Evolutionary conservation across 2,888 invertebrate species (phyloP).

Genomic region (Drosophila imparisetae): DNA sequence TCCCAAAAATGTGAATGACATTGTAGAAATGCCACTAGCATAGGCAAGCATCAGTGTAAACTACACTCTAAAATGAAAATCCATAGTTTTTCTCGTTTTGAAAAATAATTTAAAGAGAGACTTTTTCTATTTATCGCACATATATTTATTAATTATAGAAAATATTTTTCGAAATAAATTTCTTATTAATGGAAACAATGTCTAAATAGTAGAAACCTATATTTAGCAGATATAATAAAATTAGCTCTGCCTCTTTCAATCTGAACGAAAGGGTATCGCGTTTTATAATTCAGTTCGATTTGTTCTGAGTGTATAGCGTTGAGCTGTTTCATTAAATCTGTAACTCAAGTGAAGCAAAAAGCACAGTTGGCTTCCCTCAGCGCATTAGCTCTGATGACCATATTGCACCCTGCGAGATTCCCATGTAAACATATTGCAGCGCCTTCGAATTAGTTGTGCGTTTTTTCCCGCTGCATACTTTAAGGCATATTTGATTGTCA

Average conservation of each 20-base stretch:
- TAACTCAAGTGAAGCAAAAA: constrained; percentile 50
- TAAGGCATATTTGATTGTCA: not conserved
- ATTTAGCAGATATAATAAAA: not conserved
- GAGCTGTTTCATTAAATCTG: constrained; percentile 62
- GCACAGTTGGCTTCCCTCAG: constrained; percentile 11
- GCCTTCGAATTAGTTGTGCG: constrained; percentile 42
- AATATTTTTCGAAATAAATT: too few relatives aligned
- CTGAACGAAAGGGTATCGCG: not conserved
- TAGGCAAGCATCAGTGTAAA: constrained; percentile 64
- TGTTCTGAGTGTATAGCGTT: constrained; percentile 22
- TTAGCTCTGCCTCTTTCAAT: not conserved
- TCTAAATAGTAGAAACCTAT: not conserved
- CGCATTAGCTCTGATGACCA: constrained; percentile 42
- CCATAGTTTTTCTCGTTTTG: too few relatives aligned
- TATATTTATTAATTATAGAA: not conserved
- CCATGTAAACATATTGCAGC: constrained; percentile 36
- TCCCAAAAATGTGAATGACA: constrained; percentile 38
- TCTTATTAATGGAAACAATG: too few relatives aligned
- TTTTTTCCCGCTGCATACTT: constrained; percentile 7
- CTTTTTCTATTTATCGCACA: not conserved
- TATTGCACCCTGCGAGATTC: constrained; percentile 5
- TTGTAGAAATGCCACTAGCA: not conserved
- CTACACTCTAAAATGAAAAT: not conserved
- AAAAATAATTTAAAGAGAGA: not conserved
- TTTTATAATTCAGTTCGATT: not conserved